Evolutionary conservation across 1,140 invertebrate species (phyloP).

Genomic region (Mycetomoellerius zeteki): DNA sequence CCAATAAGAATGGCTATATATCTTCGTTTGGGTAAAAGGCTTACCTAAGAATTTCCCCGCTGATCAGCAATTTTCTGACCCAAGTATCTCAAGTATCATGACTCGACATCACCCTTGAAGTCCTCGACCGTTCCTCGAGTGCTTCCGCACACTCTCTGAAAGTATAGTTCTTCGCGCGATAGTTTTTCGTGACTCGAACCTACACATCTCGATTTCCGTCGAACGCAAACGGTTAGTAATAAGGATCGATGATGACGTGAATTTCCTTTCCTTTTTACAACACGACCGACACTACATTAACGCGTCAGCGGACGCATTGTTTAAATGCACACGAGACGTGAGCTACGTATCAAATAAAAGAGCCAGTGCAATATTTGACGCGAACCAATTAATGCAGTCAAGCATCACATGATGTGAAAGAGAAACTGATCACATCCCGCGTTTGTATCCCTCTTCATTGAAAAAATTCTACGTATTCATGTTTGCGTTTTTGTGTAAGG

Average conservation of each 20-base stretch:
- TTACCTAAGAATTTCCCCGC: conserved; percentile 67
- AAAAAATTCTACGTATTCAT: neutral
- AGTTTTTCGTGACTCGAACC: conserved; percentile 66
- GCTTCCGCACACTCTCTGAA: conserved; percentile 68
- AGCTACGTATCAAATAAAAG: conserved; percentile 49
- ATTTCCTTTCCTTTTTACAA: neutral
- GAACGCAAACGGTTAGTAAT: conserved; percentile 69
- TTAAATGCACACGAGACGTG: conserved; percentile 34
- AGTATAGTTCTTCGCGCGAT: conserved; percentile 56
- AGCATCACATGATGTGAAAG: neutral
- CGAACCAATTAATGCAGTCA: conserved; percentile 44
- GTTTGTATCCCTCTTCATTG: neutral
- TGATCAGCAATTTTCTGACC: conserved; percentile 76
- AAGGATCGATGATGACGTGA: conserved; percentile 63
- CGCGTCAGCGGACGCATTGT: conserved; percentile 33
- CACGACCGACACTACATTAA: conserved; percentile 20
- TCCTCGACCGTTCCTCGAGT: conserved; percentile 71
- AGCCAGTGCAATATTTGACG: conserved; percentile 38
- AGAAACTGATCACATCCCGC: neutral
- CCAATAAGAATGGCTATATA: conserved; percentile 64
- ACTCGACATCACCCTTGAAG: conserved; percentile 71
- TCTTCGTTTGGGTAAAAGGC: conserved; percentile 64
- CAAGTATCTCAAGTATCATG: conserved; percentile 70
- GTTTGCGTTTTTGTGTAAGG: neutral
- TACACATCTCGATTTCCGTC: conserved; percentile 70